Conservation (phyloP, 2,888 invertebrate species). For the Meandrusa payeni region DNA sequence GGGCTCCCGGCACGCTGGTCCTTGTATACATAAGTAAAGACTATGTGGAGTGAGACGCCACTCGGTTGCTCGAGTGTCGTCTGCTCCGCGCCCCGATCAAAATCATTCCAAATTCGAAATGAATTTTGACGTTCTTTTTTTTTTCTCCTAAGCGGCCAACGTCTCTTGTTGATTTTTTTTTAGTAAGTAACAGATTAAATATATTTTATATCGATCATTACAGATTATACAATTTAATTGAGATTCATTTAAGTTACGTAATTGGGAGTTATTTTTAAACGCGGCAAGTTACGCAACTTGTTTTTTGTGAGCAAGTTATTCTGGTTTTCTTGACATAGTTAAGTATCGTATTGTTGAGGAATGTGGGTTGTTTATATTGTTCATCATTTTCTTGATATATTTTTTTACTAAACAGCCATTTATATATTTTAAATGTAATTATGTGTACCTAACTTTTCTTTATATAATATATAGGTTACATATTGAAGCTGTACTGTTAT, state of each 20-base stretch:
- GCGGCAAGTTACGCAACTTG: conserved; percentile 10
- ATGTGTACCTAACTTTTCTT: too few species aligned
- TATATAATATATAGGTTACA: too few species aligned
- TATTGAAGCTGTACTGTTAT: too few species aligned
- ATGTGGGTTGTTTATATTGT: conserved; percentile 7
- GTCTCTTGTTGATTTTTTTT: conserved; percentile 5
- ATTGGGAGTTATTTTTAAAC: conserved; percentile 21
- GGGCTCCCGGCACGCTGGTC: conserved; percentile 45
- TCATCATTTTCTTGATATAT: neutral
- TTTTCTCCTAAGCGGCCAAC: conserved; percentile 29
- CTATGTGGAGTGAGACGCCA: conserved; percentile 63
- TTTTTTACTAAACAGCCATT: neutral
- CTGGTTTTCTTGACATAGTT: conserved; percentile 16
- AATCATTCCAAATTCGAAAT: conserved; percentile 71
- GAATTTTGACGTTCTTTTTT: conserved; percentile 55
- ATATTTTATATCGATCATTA: neutral
- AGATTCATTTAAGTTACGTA: conserved; percentile 15
- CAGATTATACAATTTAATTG: conserved; percentile 6
- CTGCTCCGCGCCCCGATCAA: conserved; percentile 73
- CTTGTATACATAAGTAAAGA: conserved; percentile 60
- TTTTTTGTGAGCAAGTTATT: conserved; percentile 16
- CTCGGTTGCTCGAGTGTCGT: conserved; percentile 72
- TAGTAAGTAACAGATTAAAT: conserved; percentile 3
- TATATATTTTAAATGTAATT: too few species aligned
- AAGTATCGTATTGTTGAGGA: conserved; percentile 5